Evolutionary conservation across 2,797 vertebrate genomes (phyloP).

Genomic region (Enteromius paludinosus): DNA sequence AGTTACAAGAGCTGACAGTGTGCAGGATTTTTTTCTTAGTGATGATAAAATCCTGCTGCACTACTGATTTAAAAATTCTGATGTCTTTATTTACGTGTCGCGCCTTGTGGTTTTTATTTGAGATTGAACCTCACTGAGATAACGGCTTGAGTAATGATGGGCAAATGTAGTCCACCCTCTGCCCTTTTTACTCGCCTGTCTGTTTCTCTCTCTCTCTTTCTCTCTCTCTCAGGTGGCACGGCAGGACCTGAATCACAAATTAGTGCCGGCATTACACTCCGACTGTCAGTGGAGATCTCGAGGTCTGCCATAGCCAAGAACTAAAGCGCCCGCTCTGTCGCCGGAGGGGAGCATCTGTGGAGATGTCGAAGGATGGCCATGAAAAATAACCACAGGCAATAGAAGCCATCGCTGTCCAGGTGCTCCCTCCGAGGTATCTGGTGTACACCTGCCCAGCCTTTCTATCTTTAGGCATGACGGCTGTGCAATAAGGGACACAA

Average conservation of each 20-base stretch:
- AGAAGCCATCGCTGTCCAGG: constrained; percentile 24
- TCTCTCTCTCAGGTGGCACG: constrained; percentile 33
- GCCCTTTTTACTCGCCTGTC: constrained; percentile 28
- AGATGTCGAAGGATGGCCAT: constrained; percentile 46
- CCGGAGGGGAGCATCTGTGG: constrained; percentile 47
- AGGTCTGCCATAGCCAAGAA: constrained; percentile 13
- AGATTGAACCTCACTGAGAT: constrained; percentile 23
- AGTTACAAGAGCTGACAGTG: neutral
- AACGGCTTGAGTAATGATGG: constrained; percentile 1
- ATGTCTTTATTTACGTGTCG: constrained; percentile 21
- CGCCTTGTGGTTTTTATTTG: constrained; percentile 4
- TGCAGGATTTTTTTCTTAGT: neutral
- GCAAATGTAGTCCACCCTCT: constrained; percentile 27
- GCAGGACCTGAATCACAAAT: constrained; percentile 44
- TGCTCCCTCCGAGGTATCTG: constrained; percentile 34
- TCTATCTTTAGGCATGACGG: constrained; percentile 10
- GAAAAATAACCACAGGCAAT: constrained; percentile 59
- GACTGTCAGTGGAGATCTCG: constrained; percentile 43
- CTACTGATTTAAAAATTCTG: neutral
- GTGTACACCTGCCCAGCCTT: constrained; percentile 8
- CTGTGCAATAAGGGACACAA: constrained; percentile 41
- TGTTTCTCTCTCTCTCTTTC: constrained; percentile 46
- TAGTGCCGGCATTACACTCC: constrained; percentile 1
- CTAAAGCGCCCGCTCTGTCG: constrained; percentile 3
- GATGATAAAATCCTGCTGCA: neutral